Evolutionary conservation across 2,797 vertebrate species (phyloP).

Genomic region (Glossophaga mutica): DNA sequence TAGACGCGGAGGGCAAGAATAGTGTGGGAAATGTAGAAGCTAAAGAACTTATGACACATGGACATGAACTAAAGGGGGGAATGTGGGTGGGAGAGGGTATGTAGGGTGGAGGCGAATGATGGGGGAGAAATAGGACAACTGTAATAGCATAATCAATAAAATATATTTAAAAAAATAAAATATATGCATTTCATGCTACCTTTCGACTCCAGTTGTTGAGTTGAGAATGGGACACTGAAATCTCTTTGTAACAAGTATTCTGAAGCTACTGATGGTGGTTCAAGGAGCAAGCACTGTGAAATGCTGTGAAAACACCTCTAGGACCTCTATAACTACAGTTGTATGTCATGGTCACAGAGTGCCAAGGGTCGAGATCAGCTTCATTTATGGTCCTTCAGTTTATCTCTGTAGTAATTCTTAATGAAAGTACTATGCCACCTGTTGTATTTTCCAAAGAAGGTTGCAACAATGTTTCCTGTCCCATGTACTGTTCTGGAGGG

Average conservation of each 20-base stretch:
- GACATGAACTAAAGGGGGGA: no score
- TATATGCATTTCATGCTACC: neutral
- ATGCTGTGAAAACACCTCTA: fast-evolving
- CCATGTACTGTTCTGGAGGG: fast-evolving
- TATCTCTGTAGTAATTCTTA: neutral
- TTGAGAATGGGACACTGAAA: neutral
- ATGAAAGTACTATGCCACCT: no score
- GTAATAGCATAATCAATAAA: no score
- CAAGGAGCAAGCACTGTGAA: neutral
- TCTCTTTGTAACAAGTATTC: neutral
- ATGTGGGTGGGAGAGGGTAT: no score
- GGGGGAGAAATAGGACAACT: no score
- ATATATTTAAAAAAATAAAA: no score
- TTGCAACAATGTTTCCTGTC: neutral
- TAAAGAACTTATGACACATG: no score
- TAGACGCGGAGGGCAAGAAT: no score
- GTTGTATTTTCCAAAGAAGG: neutral
- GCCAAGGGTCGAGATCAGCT: neutral
- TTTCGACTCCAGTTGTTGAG: neutral
- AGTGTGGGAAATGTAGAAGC: no score
- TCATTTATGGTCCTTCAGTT: neutral
- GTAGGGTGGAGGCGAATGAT: no score
- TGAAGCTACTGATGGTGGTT: neutral
- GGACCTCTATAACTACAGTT: fast-evolving
- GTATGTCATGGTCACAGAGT: neutral